Evolutionary conservation across 2,888 invertebrate genomes (phyloP).

Genomic region (Temnothorax rugatulus): DNA sequence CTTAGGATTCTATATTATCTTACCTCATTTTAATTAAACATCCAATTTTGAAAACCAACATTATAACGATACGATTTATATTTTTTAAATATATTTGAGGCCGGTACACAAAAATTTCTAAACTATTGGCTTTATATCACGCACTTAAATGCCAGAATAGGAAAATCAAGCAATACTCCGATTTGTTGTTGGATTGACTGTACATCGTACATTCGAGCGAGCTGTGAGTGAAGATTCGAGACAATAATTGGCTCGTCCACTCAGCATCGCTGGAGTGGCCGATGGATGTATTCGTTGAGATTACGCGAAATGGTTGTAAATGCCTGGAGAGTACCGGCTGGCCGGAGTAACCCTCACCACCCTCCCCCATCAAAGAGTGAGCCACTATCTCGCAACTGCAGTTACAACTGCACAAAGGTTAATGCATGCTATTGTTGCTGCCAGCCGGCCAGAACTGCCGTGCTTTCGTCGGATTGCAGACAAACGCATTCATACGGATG

Average conservation of each 20-base stretch:
- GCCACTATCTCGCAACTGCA: conserved; percentile 85
- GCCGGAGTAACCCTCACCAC: conserved; percentile 64
- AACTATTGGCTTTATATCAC: background rate
- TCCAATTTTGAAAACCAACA: background rate
- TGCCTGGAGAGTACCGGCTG: conserved; percentile 75
- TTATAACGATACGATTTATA: background rate
- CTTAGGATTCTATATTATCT: background rate
- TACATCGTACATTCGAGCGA: conserved; percentile 42
- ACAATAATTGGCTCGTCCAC: conserved; percentile 83
- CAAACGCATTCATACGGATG: conserved; percentile 74
- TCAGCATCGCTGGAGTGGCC: conserved; percentile 75
- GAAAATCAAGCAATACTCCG: conserved; percentile 12
- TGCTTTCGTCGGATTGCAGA: conserved; percentile 76
- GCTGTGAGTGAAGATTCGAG: conserved; percentile 61
- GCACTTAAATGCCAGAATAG: no score
- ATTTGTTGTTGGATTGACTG: conserved; percentile 50
- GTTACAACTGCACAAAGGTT: conserved; percentile 86
- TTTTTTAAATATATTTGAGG: background rate
- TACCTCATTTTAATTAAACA: background rate
- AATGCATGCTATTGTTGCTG: conserved; percentile 85
- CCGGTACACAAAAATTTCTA: background rate
- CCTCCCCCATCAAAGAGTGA: conserved; percentile 63
- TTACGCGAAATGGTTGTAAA: conserved; percentile 85
- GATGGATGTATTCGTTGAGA: conserved; percentile 85
- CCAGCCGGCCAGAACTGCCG: conserved; percentile 82